Evolutionary conservation across 2,797 vertebrate genomes (phyloP).

Genomic region (Mus caroli): DNA sequence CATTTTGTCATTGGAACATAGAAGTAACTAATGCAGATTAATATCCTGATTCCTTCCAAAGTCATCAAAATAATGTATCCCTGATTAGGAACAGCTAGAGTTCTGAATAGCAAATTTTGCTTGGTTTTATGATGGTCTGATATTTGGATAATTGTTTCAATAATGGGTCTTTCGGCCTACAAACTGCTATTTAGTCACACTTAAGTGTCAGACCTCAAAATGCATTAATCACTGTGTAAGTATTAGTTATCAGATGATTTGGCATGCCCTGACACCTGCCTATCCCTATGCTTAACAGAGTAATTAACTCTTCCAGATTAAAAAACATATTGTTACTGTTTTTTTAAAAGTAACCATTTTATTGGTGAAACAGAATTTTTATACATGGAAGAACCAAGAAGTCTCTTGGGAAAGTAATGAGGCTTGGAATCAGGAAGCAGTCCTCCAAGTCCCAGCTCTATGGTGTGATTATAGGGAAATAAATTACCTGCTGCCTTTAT

Average conservation of each 20-base stretch:
- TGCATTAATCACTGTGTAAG: not conserved
- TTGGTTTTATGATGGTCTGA: not conserved
- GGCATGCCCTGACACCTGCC: not conserved
- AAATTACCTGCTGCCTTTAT: conserved; percentile 19
- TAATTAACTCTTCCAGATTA: not conserved
- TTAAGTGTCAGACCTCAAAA: not conserved
- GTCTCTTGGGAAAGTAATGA: not conserved
- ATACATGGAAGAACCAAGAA: not conserved
- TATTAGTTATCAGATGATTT: not conserved
- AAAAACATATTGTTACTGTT: not conserved
- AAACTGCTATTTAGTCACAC: not conserved
- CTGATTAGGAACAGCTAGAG: not conserved
- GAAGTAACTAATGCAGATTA: not conserved
- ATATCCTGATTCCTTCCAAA: conserved; percentile 15
- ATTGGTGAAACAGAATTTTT: conserved; percentile 9
- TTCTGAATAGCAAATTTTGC: not conserved
- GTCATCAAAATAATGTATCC: not conserved
- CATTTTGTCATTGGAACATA: not conserved
- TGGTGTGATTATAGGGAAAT: not conserved
- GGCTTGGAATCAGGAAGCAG: not conserved
- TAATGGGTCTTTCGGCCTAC: not conserved
- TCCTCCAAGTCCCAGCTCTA: not conserved
- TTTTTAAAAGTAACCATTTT: not conserved
- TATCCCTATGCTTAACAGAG: not conserved
- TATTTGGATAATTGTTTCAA: not conserved